Evolutionary conservation across 2,797 vertebrate genomes (phyloP).

Genomic region (Aldrovandia affinis): DNA sequence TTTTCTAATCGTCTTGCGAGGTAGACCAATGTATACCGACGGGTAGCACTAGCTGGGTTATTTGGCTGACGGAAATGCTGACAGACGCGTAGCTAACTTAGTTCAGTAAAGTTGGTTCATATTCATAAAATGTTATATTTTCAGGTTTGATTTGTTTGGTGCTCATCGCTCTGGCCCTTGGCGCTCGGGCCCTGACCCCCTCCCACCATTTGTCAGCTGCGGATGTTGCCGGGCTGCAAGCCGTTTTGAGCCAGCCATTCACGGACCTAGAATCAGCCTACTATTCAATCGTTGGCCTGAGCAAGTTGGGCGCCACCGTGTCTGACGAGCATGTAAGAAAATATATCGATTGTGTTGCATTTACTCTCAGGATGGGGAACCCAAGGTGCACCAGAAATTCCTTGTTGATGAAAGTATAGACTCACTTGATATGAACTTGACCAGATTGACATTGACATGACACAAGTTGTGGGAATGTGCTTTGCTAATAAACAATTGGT

Average conservation of each 20-base stretch:
- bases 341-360: not conserved
- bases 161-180: constrained; percentile 70
- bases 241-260: constrained; percentile 77
- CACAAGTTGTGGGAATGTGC: too few relatives aligned
- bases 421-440: too few relatives aligned
- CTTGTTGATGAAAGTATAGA: not conserved
- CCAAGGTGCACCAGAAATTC: not conserved
- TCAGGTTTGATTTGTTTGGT: constrained; percentile 62
- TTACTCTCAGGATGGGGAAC: not conserved
- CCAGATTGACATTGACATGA: too few relatives aligned
- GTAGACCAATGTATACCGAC: not conserved
- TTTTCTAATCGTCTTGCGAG: not conserved
- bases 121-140: not conserved
- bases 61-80: not conserved
- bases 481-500: too few relatives aligned
- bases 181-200: constrained; percentile 78
- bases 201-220: constrained; percentile 82
- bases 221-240: constrained; percentile 84
- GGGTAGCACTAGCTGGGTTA: not conserved
- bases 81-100: not conserved
- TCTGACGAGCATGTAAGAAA: constrained; percentile 80
- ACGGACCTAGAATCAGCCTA: constrained; percentile 84
- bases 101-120: not conserved
- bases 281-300: constrained; percentile 84
- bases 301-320: constrained; percentile 76